phyloP scores from a whole-genome alignment of 2,113 vertebrate species.

The Mandrillus leucophaeus region DNA sequence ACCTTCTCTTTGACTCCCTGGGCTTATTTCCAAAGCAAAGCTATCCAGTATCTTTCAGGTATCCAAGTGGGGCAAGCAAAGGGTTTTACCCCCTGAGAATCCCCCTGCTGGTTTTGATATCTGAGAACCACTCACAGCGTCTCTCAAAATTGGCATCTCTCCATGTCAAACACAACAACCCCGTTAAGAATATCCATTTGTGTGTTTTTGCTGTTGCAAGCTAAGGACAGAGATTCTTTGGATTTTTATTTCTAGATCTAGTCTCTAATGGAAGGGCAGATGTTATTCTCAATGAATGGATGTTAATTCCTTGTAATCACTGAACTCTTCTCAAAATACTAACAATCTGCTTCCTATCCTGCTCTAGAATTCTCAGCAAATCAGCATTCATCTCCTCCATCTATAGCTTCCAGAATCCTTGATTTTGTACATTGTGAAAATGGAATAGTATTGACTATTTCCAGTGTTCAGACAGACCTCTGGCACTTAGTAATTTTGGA shows the following conservation, averaged over 20 bases:
- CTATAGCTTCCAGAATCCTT: background rate
- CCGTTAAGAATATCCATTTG: background rate
- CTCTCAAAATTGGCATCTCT: background rate
- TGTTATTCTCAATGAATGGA: background rate
- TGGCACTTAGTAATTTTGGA: background rate
- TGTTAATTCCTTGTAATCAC: background rate
- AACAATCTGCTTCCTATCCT: background rate
- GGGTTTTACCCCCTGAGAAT: background rate
- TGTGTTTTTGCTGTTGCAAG: background rate
- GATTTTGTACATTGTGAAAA: background rate
- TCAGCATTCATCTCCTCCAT: too few relatives aligned
- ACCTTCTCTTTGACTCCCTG: background rate
- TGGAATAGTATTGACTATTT: background rate
- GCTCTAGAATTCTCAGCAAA: background rate
- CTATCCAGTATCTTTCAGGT: background rate
- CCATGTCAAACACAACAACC: background rate
- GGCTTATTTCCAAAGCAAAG: background rate
- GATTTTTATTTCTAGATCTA: background rate
- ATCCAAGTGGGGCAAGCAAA: background rate
- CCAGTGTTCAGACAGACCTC: background rate
- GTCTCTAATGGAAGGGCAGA: background rate
- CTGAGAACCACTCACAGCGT: background rate
- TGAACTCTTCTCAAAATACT: background rate
- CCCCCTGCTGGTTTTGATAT: background rate
- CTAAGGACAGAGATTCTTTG: background rate